phyloP scores from a whole-genome alignment of 1,140 invertebrate species.

The Hesperophylax magnus region DNA sequence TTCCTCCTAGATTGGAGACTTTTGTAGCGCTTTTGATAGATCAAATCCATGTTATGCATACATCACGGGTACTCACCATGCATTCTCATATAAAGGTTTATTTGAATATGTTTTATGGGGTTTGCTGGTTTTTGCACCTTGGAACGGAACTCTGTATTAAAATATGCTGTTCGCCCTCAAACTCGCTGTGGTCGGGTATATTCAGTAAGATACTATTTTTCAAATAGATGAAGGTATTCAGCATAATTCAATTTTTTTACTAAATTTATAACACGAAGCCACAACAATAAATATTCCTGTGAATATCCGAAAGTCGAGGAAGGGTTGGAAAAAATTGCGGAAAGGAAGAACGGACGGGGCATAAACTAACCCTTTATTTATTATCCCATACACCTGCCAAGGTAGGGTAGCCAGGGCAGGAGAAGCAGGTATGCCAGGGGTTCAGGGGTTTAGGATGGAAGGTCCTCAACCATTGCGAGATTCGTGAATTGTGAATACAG shows the following conservation, averaged over 20 bases:
- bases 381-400: neutral
- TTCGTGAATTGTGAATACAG: constrained; percentile 13
- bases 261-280: constrained; percentile 16
- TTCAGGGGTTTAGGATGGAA: neutral
- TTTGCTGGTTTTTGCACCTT: too few relatives aligned
- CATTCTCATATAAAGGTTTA: too few relatives aligned
- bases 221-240: neutral
- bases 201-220: too few relatives aligned
- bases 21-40: too few relatives aligned
- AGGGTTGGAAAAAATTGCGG: constrained; percentile 23
- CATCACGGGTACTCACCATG: too few relatives aligned
- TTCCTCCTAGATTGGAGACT: too few relatives aligned
- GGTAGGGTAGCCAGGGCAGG: neutral
- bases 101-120: too few relatives aligned
- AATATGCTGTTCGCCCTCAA: neutral
- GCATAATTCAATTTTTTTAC: neutral
- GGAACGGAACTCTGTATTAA: too few relatives aligned
- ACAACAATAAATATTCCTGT: constrained; percentile 23
- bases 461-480: neutral
- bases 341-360: constrained; percentile 24
- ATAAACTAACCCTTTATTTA: constrained; percentile 35
- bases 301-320: constrained; percentile 24
- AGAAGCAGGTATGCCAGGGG: neutral
- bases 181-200: neutral
- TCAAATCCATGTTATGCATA: too few relatives aligned